Conservation (phyloP, 2,888 invertebrate genomes). For the Atethmia centrago region DNA sequence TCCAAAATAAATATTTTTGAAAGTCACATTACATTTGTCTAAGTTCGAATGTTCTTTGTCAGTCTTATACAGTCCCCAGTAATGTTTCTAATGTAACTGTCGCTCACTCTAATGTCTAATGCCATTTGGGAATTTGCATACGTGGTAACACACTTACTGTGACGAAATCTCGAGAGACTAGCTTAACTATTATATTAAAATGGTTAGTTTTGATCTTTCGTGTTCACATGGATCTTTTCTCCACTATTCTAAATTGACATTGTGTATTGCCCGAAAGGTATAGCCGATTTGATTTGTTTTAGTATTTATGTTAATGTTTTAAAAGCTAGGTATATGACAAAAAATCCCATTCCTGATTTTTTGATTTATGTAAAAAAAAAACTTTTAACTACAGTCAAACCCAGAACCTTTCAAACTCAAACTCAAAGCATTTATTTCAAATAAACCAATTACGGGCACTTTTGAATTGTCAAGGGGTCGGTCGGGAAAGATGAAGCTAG, state of each 20-base stretch:
- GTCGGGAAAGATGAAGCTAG: too few relatives aligned
- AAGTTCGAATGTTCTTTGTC: slow-evolving; percentile 8
- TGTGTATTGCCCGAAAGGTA: neutral
- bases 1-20: slow-evolving; percentile 11
- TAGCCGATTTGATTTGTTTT: neutral
- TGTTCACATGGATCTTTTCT: neutral
- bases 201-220: neutral
- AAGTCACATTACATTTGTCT: neutral
- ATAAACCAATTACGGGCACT: too few relatives aligned
- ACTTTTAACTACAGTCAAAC: too few relatives aligned
- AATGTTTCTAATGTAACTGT: slow-evolving; percentile 56
- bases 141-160: slow-evolving; percentile 33
- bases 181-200: slow-evolving; percentile 8
- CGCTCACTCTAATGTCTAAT: slow-evolving; percentile 53
- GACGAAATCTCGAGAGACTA: slow-evolving; percentile 20
- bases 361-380: neutral
- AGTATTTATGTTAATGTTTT: too few relatives aligned
- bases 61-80: slow-evolving; percentile 15
- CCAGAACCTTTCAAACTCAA: too few relatives aligned
- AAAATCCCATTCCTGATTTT: too few relatives aligned
- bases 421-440: too few relatives aligned
- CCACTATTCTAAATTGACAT: neutral
- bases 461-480: too few relatives aligned
- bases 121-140: slow-evolving; percentile 54
- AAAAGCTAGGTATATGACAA: too few relatives aligned